These are phyloP conservation scores for Epicampocera succincta DNA, from an alignment of 2,888 invertebrate genomes.

Conservation along the genomic window DNA sequence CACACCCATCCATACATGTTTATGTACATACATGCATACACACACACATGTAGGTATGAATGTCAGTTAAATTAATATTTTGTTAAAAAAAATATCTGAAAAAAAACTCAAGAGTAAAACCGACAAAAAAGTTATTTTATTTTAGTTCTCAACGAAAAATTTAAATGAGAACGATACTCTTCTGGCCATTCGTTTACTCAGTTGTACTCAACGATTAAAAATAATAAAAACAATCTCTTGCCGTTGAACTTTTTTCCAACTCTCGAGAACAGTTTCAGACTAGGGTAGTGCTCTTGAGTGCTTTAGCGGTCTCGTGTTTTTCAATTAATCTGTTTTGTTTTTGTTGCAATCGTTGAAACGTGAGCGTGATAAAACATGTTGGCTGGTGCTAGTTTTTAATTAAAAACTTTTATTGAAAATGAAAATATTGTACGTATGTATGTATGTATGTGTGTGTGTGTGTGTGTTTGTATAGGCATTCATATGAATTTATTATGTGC, in stretches of 20 bases:
- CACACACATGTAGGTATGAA: background rate
- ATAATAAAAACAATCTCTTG: conserved; percentile 4
- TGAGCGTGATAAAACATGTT: conserved; percentile 49
- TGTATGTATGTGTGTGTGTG: no score
- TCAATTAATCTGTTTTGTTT: background rate
- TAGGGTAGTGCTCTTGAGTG: conserved; percentile 30
- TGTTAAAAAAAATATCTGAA: background rate
- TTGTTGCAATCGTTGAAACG: conserved; percentile 19
- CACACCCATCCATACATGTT: background rate
- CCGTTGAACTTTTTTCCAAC: background rate
- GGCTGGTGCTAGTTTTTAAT: conserved; percentile 14
- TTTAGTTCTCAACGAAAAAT: conserved; percentile 23
- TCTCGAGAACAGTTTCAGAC: background rate
- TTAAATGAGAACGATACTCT: conserved; percentile 35
- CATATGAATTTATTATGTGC: no score
- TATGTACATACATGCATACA: background rate
- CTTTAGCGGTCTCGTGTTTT: conserved; percentile 23
- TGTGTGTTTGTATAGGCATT: no score
- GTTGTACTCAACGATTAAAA: conserved; percentile 23
- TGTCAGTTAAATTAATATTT: background rate
- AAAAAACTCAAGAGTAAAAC: conserved; percentile 15
- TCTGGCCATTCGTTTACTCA: conserved; percentile 24
- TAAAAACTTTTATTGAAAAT: background rate
- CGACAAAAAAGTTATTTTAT: background rate
- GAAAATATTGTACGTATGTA: background rate